Evolutionary conservation across 2,113 vertebrate species (phyloP).

Genomic region (Castor canadensis): DNA sequence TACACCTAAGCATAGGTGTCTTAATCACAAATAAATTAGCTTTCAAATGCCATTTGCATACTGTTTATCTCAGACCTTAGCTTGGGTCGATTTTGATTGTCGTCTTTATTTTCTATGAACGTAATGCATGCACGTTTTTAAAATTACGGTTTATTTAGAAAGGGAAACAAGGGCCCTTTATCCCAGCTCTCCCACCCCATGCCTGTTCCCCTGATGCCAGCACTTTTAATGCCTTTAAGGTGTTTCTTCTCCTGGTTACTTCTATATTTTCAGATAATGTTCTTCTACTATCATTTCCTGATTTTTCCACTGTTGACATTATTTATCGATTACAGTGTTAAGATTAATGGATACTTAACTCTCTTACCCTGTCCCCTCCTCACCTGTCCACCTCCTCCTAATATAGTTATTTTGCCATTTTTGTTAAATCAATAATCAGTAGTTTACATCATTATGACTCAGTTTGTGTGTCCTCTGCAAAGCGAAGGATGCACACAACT

Average conservation of each 20-base stretch:
- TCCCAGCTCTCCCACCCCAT: not conserved
- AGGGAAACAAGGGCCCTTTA: not conserved
- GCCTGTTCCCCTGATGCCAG: not conserved
- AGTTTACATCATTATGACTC: conserved; percentile 57
- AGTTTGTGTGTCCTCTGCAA: not conserved
- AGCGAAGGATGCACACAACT: not conserved
- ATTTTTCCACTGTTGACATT: conserved; percentile 55
- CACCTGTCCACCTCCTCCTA: conserved; percentile 52
- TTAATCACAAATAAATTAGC: conserved; percentile 66
- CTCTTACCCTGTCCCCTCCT: conserved; percentile 49
- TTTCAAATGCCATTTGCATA: conserved; percentile 36
- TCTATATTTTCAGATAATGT: conserved; percentile 45
- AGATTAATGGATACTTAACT: conserved; percentile 65
- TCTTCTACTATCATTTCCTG: conserved; percentile 50
- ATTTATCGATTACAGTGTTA: conserved; percentile 60
- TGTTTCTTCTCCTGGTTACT: not conserved
- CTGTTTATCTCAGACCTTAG: conserved; percentile 29
- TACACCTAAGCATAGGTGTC: conserved; percentile 34
- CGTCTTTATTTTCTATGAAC: conserved; percentile 52
- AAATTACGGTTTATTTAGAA: conserved; percentile 44
- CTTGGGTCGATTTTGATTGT: conserved; percentile 41
- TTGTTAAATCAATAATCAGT: conserved; percentile 58
- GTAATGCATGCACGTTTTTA: not conserved
- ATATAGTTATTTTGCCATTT: conserved; percentile 65
- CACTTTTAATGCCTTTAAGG: conserved; percentile 34